These are phyloP conservation scores for Ylistrum balloti DNA, from an alignment of 1,140 invertebrate genomes.

Conservation along the genomic window DNA sequence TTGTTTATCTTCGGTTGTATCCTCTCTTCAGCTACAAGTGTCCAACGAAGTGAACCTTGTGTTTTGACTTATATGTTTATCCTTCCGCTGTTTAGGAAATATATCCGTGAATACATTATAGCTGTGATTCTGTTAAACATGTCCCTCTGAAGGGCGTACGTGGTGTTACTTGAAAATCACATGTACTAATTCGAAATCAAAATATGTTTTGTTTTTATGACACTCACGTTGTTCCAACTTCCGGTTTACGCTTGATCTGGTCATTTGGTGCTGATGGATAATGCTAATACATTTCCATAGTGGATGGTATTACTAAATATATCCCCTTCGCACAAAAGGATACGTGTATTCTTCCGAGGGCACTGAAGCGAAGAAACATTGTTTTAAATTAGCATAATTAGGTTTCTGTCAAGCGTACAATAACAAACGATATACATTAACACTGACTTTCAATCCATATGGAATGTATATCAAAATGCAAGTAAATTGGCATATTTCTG, in stretches of 20 bases:
- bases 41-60: neutral
- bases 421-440: neutral
- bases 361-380: conserved; percentile 33
- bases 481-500: no score
- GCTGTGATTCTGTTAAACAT: neutral
- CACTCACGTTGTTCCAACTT: neutral
- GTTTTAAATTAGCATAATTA: conserved; percentile 29
- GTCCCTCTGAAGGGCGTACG: neutral
- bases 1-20: neutral
- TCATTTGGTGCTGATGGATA: neutral
- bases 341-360: neutral
- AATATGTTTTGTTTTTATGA: neutral
- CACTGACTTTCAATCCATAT: neutral
- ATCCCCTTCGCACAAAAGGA: neutral
- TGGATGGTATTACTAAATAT: conserved; percentile 29
- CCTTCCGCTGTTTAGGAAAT: conserved; percentile 31
- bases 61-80: neutral
- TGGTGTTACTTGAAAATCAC: neutral
- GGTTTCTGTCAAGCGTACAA: neutral
- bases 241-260: neutral
- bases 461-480: neutral
- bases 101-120: conserved; percentile 17
- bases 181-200: neutral
- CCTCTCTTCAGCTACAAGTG: neutral
- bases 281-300: conserved; percentile 2